Conservation (phyloP, 2,797 vertebrate species). For the Cyclopterus lumpus region DNA sequence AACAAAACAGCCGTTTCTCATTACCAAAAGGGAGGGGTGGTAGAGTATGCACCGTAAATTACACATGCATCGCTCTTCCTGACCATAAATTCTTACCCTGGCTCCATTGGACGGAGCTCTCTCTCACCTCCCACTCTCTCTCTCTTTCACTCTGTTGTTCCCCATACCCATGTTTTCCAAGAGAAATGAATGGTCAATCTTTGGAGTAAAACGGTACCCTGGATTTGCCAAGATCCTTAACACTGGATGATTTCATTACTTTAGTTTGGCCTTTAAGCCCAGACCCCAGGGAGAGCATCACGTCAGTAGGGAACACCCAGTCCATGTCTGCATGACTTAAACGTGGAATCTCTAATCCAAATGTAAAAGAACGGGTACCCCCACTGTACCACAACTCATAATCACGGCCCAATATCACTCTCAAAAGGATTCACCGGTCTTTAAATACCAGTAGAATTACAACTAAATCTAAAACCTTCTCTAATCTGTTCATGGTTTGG, state of each 20-base stretch:
- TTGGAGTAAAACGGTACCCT: conserved; percentile 59
- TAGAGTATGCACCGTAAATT: conserved; percentile 83
- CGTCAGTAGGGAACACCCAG: conserved; percentile 47
- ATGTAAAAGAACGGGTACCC: conserved; percentile 35
- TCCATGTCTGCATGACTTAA: conserved; percentile 44
- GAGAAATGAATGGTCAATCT: conserved; percentile 68
- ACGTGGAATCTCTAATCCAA: conserved; percentile 40
- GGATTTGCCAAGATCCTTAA: conserved; percentile 66
- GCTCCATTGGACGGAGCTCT: conserved; percentile 73
- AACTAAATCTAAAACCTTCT: neutral
- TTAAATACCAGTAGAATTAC: neutral
- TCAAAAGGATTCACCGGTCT: conserved; percentile 6
- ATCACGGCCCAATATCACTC: conserved; percentile 16
- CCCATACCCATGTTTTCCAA: conserved; percentile 60
- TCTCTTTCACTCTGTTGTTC: conserved; percentile 55
- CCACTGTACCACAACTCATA: conserved; percentile 3
- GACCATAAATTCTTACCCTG: conserved; percentile 82
- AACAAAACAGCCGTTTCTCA: conserved; percentile 86
- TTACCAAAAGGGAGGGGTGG: conserved; percentile 82
- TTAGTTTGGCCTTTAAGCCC: conserved; percentile 60
- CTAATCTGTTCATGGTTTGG: neutral
- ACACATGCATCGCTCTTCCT: conserved; percentile 84
- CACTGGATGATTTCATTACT: conserved; percentile 71
- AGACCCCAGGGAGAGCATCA: conserved; percentile 47
- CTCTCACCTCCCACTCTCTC: conserved; percentile 72